Percentiles rank a stretch among this genome's conserved stretches.
Conservation (phyloP, 92 coral and sea anemone species). For the Phenganax marumi region DNA sequence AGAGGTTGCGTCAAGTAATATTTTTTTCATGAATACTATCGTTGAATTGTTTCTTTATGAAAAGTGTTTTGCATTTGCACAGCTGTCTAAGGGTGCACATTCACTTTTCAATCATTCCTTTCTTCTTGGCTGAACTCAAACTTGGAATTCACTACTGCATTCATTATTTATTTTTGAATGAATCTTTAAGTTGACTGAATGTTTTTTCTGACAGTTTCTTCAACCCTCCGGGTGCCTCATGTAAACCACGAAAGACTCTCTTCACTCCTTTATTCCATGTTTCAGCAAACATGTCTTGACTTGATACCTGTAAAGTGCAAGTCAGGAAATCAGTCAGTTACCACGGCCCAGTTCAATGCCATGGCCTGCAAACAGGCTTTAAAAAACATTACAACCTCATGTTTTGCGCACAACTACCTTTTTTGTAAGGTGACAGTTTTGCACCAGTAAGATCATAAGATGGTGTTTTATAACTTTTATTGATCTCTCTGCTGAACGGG, state of each 20-base stretch:
- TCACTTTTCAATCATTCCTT: too few relatives aligned
- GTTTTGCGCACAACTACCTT: too few relatives aligned
- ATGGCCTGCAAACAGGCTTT: too few relatives aligned
- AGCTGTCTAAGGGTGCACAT: too few relatives aligned
- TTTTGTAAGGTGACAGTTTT: neutral
- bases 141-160: neutral
- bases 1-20: too few relatives aligned
- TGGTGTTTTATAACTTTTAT: neutral
- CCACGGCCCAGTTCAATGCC: neutral
- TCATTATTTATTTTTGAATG: neutral
- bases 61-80: too few relatives aligned
- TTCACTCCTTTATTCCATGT: conserved; percentile 33
- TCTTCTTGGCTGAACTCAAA: neutral
- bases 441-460: neutral
- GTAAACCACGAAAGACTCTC: conserved; percentile 18
- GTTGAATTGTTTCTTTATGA: too few relatives aligned
- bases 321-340: neutral
- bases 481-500: too few relatives aligned
- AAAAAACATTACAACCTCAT: too few relatives aligned
- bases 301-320: neutral
- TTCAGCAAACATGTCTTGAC: conserved; percentile 5
- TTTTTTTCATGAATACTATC: too few relatives aligned
- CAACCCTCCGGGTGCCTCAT: conserved; percentile 16
- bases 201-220: conserved; percentile 33
- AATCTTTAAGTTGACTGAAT: conserved; percentile 5